Base-by-base conservation (phyloP, 2,113 vertebrate genomes). In the Hippocampus abdominalis region DNA sequence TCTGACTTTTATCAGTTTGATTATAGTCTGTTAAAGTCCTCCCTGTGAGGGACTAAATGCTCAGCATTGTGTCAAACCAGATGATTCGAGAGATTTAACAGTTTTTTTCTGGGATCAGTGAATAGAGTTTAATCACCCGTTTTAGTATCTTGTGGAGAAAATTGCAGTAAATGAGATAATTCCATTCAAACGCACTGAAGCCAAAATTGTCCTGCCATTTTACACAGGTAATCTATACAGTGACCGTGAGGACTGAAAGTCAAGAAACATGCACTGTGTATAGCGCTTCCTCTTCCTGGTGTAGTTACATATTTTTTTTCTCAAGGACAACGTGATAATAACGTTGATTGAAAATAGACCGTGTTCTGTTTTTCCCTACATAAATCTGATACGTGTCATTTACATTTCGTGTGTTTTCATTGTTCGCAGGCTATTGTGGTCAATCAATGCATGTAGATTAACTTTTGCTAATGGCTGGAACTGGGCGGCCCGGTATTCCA, bases 1-100 rank as follows among this genome's bases (percentile, higher is more conserved):
- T 72, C 71, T 75, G 74, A 73, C 51, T 81, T 87, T 84, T 74
- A 83, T 78, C 73, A 76, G 60, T 74, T 72, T 70, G 56, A 72
- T 69, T 67, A 74, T 44, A 53, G 44, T 69, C 66, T 74, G 54
- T 77, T 76, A 80, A 84, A 76, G 74, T 70, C 70, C 60, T 79
- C 32, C 56, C 69, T 13, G 29, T 15, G 8, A 64, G 61, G 51
- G 71, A 69, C 59, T 32, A 68, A 69, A 80, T 78, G 56, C 71
- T 70, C 73, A 75, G 64, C 42, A 63, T 10, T 63, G 49, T 72
- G 69, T 72, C 66, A 59, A 80, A 80, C 29, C 39, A 39, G 25
- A 75, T 64, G 32, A 77, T 79, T 66, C 36, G n/a, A 64, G 53
- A 49, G 70, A 69, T 71, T 72, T 57, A 49, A 56, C 68, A 62